Conservation (phyloP, 2,113 vertebrate genomes). For the Piaya cayana region DNA sequence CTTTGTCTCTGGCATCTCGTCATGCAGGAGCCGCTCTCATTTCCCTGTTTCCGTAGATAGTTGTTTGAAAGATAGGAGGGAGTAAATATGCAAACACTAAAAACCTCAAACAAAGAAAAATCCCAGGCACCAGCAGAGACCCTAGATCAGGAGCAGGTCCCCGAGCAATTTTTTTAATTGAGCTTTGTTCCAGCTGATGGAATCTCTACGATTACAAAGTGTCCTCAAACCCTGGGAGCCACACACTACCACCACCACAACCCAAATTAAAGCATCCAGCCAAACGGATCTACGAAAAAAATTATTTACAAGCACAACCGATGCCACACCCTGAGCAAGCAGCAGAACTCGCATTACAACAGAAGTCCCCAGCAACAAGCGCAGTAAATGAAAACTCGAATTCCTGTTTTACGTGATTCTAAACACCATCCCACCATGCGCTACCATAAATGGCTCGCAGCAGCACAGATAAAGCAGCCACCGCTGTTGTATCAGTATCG, state of each 20-base stretch:
- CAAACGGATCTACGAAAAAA: not conserved
- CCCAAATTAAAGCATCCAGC: constrained; percentile 1
- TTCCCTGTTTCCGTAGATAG: not conserved
- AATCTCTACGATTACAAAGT: not conserved
- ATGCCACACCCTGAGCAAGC: constrained; percentile 44
- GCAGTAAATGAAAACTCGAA: not conserved
- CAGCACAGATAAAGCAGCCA: constrained; percentile 45
- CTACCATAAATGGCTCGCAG: constrained; percentile 18
- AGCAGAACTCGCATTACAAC: not conserved
- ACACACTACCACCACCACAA: not conserved
- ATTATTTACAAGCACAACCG: not conserved
- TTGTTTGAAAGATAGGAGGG: not conserved
- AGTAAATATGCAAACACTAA: not conserved
- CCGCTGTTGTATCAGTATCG: not conserved
- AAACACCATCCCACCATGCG: not conserved
- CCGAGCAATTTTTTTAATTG: not conserved
- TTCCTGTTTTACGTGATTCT: not conserved
- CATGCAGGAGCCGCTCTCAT: not conserved
- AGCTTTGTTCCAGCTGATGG: not conserved
- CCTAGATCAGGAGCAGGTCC: not conserved
- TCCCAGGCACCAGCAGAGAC: not conserved
- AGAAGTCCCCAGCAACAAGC: not conserved
- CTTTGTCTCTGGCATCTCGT: constrained; percentile 5
- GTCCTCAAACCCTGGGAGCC: not conserved
- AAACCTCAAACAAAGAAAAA: not conserved